Evolutionary conservation across 2,113 vertebrate species (phyloP).

Genomic region (Petromus typicus): DNA sequence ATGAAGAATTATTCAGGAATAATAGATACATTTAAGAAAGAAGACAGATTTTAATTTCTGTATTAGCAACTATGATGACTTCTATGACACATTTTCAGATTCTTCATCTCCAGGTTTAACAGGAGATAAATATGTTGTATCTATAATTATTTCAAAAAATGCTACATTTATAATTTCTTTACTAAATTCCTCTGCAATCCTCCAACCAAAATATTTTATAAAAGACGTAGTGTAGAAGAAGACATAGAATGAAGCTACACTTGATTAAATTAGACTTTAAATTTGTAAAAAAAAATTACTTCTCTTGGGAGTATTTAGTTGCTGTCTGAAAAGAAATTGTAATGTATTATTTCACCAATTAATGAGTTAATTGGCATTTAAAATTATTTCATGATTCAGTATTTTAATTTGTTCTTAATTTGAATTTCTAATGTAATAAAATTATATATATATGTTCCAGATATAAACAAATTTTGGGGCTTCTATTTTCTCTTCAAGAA

Average conservation of each 20-base stretch:
- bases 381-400: not conserved
- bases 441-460: not conserved
- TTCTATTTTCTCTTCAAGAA: not conserved
- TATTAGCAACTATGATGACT: not conserved
- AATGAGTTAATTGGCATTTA: not conserved
- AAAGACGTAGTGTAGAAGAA: not conserved
- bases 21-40: not conserved
- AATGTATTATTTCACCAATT: not conserved
- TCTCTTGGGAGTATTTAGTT: not conserved
- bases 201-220: not conserved
- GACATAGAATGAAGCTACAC: not conserved
- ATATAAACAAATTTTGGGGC: not conserved
- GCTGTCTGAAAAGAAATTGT: not conserved
- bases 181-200: not conserved
- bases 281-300: not conserved
- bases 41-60: not conserved
- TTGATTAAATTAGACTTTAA: not conserved
- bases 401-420: not conserved
- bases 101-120: not conserved
- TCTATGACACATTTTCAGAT: not conserved
- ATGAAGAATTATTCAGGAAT: not conserved
- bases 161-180: not conserved
- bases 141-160: not conserved
- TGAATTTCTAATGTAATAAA: not conserved
- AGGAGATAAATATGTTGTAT: not conserved